These are phyloP conservation scores for Chironomus striatipennis DNA, from an alignment of 1,140 invertebrate species.

Conservation along the genomic window DNA sequence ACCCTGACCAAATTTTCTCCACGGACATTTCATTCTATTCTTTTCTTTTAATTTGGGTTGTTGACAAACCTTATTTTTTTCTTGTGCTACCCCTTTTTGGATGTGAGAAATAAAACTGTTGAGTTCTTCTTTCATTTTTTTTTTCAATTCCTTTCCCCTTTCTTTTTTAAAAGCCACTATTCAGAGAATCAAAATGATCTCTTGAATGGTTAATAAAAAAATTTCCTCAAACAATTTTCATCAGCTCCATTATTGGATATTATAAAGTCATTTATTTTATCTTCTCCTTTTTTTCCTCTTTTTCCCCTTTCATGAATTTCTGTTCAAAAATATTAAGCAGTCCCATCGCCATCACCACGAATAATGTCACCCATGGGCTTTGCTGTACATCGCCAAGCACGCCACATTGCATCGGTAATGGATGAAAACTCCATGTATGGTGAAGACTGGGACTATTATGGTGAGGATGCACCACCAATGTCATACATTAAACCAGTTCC, in stretches of 20 bases:
- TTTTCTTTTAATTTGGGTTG: too few species aligned
- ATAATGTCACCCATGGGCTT: constrained; percentile 63
- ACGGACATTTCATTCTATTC: too few species aligned
- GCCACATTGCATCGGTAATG: constrained; percentile 31
- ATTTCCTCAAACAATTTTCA: too few species aligned
- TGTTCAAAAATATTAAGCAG: constrained; percentile 25
- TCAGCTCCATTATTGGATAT: neutral
- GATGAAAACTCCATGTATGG: constrained; percentile 43
- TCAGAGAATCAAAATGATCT: too few species aligned
- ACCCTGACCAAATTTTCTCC: too few species aligned
- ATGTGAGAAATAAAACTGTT: too few species aligned
- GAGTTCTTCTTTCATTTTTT: too few species aligned
- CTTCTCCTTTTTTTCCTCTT: neutral
- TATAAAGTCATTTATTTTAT: constrained; percentile 15
- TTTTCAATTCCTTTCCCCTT: too few species aligned
- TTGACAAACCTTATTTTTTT: too few species aligned
- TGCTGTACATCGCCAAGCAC: constrained; percentile 47
- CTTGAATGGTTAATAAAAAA: too few species aligned
- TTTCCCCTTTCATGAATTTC: neutral
- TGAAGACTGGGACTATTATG: constrained; percentile 45
- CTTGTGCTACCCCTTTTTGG: too few species aligned
- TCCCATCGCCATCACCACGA: constrained; percentile 44
- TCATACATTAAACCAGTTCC: constrained; percentile 57
- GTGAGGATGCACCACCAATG: constrained; percentile 32
- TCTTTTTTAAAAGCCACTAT: too few species aligned